Base-by-base conservation (phyloP, 2,797 vertebrate genomes). In the Taenioides sp. region DNA sequence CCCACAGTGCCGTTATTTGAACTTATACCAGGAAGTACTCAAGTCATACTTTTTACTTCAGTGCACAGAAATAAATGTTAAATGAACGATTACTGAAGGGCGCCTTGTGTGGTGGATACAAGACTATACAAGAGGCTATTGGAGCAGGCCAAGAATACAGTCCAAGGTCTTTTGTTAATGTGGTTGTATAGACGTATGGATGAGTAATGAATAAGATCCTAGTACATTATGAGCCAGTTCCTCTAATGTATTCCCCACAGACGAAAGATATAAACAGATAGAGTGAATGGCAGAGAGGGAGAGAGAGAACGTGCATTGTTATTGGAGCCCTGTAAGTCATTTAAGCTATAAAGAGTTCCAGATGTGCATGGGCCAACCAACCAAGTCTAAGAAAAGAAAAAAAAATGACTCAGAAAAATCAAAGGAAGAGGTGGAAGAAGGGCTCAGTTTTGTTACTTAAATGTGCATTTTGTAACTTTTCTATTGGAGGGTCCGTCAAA, bases 301-400 rank as follows among this genome's bases (percentile, higher is more conserved):
- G 73, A 80, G 75, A 2, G 78, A 80, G 79, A 7, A 74, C 72
- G 71, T 70, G 67, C 83, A 87, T 84, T 92, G 91, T 93, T 94
- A 92, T 93, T 94, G 91, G 92, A 94, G 92, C 88, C 87, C 79
- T 76, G 85, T 84, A 94, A 93, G 92, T 93, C 85, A 87, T 93
- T 93, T 90, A 84, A 89, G 88, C 76, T 83, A 88, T 95, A 95
- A 95, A 92, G 90, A 91, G 86, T 93, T 94, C 93, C 94, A 95
- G 94, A 95, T 95, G 94, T 93, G 49, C 47, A 66, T 5, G 87
- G 80, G 83, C 73, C 84, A 79, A 86, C 75, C 80, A 10, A 37
- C 7, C 34, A 10, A 37, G 34, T 75, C 80, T 82, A 82, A 84
- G 87, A 87, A 37, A 81, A 83, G 81, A 79, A 65, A 84, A 85